Percentiles rank a stretch among this genome's conserved stretches.
These are phyloP conservation scores for Phocides pigmalion DNA, from an alignment of 1,140 invertebrate species.

Conservation along the genomic window DNA sequence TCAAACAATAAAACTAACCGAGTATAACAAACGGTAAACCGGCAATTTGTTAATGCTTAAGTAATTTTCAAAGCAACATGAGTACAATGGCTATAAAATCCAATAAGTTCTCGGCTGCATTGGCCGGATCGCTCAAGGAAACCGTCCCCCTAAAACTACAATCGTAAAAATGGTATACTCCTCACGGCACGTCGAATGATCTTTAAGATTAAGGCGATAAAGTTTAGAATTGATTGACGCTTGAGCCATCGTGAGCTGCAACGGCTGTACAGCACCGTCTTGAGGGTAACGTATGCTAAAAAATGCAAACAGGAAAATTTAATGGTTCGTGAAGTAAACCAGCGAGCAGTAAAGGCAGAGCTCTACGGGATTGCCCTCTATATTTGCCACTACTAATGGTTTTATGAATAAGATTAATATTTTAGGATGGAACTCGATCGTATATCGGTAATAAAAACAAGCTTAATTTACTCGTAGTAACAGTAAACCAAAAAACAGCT, in stretches of 20 bases:
- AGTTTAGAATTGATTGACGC: constrained; percentile 14
- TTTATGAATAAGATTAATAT: not conserved
- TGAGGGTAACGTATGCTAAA: constrained; percentile 80
- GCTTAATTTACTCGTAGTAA: no score
- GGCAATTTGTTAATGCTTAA: constrained; percentile 16
- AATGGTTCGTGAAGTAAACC: constrained; percentile 80
- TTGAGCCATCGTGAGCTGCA: constrained; percentile 15
- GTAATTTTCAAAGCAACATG: constrained; percentile 8
- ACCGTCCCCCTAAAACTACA: constrained; percentile 64
- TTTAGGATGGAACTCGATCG: not conserved
- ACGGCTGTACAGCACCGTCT: constrained; percentile 47
- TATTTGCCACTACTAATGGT: constrained; percentile 43
- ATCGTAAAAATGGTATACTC: constrained; percentile 60
- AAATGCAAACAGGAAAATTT: constrained; percentile 83
- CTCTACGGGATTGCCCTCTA: constrained; percentile 63
- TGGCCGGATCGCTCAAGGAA: constrained; percentile 40
- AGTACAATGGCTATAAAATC: constrained; percentile 25
- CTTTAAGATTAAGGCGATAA: constrained; percentile 1
- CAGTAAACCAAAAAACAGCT: no score
- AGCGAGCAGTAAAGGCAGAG: constrained; percentile 59
- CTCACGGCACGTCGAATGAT: constrained; percentile 21
- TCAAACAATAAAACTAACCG: not conserved
- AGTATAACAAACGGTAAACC: not conserved
- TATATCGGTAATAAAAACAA: not conserved
- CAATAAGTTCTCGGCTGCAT: constrained; percentile 34